A percentile compares a stretch with the other conserved stretches of the same genome.
These are phyloP conservation scores for Caenorhabditis sp. DNA, from an alignment of 2,888 invertebrate species.

Conservation along the genomic window DNA sequence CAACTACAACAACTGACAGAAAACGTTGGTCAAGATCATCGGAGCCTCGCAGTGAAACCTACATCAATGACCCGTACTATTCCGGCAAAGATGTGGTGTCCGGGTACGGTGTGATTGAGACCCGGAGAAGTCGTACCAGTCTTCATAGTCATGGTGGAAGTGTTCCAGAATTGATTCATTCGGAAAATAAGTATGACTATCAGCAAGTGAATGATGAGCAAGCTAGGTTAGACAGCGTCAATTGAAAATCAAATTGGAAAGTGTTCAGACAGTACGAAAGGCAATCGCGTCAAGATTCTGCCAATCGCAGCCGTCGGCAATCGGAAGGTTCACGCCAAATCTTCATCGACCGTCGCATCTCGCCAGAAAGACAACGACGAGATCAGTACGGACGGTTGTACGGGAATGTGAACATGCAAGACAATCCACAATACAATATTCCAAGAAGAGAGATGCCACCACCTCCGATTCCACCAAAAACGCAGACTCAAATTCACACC, in stretches of 20 bases:
- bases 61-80: slow-evolving; percentile 54
- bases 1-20: slow-evolving; percentile 27
- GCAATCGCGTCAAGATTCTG: slow-evolving; percentile 26
- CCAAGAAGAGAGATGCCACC: slow-evolving; percentile 29
- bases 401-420: slow-evolving; percentile 47
- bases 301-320: slow-evolving; percentile 42
- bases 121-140: slow-evolving; percentile 43
- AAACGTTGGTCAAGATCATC: slow-evolving; percentile 54
- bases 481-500: too few species aligned
- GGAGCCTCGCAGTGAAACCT: slow-evolving; percentile 55
- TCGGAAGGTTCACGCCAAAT: slow-evolving; percentile 50
- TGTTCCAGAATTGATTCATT: slow-evolving; percentile 55
- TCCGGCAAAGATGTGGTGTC: slow-evolving; percentile 38
- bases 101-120: slow-evolving; percentile 51
- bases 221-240: not conserved
- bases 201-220: slow-evolving; percentile 39
- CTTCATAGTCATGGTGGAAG: slow-evolving; percentile 46
- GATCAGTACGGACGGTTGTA: slow-evolving; percentile 21
- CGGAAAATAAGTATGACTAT: slow-evolving; percentile 59
- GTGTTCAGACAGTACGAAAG: not conserved
- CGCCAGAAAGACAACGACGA: slow-evolving; percentile 50
- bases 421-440: slow-evolving; percentile 38
- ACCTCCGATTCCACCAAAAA: slow-evolving; percentile 24
- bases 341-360: slow-evolving; percentile 47
- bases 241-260: not conserved